Evolutionary conservation across 2,113 vertebrate genomes (phyloP).

Genomic region (Todiramphus chloris): DNA sequence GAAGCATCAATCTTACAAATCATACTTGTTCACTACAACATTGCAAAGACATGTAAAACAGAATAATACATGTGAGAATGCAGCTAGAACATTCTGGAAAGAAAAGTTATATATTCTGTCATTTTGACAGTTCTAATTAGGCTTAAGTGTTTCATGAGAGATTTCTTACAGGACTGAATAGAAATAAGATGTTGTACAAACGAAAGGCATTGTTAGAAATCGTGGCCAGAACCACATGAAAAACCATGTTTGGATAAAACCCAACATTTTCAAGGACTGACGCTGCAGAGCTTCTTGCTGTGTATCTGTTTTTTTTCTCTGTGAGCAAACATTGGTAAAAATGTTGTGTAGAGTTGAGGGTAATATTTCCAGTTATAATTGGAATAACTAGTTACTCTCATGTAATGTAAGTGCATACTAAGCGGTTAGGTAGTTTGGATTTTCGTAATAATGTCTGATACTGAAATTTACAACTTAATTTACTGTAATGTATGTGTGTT

Average conservation of each 20-base stretch:
- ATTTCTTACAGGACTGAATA: neutral
- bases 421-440: neutral
- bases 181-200: conserved; percentile 4
- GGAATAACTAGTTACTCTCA: neutral
- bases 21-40: neutral
- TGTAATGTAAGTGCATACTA: neutral
- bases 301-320: neutral
- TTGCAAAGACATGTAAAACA: neutral
- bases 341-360: neutral
- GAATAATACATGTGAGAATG: neutral
- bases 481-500: neutral
- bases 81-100: conserved; percentile 11
- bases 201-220: conserved; percentile 17
- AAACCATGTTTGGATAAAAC: neutral
- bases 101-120: neutral
- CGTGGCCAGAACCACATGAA: neutral
- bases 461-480: neutral
- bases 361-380: neutral
- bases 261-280: neutral
- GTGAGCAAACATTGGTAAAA: neutral
- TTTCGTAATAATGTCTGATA: neutral
- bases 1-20: neutral
- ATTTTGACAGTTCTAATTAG: conserved; percentile 7
- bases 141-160: neutral
- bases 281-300: neutral